phyloP scores from a whole-genome alignment of 2,888 invertebrate genomes.

The Lasioglossum morio region DNA sequence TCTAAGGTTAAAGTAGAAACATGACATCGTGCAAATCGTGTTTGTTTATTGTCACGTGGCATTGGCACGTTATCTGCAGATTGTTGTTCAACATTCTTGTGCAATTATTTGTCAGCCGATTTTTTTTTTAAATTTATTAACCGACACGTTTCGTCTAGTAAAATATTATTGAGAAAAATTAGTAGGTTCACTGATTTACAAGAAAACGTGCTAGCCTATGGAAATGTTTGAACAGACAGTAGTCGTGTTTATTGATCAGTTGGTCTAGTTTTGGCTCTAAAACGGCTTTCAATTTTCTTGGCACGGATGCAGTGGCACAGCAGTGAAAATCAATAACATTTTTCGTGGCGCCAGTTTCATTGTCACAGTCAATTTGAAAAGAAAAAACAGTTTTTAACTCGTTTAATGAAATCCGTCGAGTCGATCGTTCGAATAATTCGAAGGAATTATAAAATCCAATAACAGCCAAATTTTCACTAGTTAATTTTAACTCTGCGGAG shows the following conservation, averaged over 20 bases:
- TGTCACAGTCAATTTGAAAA: neutral
- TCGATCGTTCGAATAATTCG: neutral
- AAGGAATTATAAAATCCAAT: neutral
- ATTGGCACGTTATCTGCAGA: neutral
- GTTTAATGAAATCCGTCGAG: neutral
- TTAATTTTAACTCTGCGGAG: neutral
- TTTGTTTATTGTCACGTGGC: neutral
- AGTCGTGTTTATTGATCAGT: neutral
- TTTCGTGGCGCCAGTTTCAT: neutral
- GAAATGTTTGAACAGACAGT: neutral
- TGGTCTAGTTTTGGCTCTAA: conserved; percentile 7
- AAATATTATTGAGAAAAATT: neutral
- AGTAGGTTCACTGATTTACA: too few species aligned
- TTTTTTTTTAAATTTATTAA: too few species aligned
- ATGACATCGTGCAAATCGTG: neutral
- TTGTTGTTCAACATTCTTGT: neutral
- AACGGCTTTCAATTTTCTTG: conserved; percentile 2
- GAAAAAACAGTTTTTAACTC: neutral
- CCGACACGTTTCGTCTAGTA: too few species aligned
- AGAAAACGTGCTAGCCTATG: too few species aligned
- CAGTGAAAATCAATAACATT: neutral
- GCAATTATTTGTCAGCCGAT: neutral
- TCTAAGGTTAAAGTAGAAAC: neutral
- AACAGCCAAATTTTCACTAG: neutral
- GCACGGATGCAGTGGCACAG: neutral